Evolutionary conservation across 2,888 invertebrate species (phyloP), one percentile per base, ranked within the genome.

Genomic region (Emmelina monodactyla): DNA sequence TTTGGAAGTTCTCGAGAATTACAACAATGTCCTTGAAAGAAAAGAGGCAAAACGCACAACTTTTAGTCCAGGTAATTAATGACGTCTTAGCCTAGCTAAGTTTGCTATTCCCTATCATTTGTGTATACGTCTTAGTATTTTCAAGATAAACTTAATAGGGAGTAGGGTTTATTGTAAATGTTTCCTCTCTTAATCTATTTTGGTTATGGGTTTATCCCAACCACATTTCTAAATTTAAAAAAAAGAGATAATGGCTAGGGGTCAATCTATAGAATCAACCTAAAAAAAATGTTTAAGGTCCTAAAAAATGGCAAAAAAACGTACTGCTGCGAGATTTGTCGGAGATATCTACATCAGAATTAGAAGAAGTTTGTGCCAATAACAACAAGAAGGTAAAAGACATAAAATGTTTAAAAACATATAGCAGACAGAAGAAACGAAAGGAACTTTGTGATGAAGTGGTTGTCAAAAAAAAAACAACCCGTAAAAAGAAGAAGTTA

Each of bases 21-120:
- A 76, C 40, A 81, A 81, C 43, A 68, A 70, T 58, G 78, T 70
- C 49, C 72, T 81, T 54, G 80, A 73, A 43, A 63, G 79, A 37
- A 79, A 76, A 45, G 67, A 78, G 50, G 71, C 73, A 1, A 78
- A 76, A 50, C 52, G 55, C 14, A 58, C 63, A 19, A 57, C 60
- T 13, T 37, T 53, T 34, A 47, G 43, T 33, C 39, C 63, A 58
- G 71, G 71, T 72, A 63, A 48, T 12, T 29, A 13, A n/a, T n/a
- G n/a, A n/a, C n/a, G n/a, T n/a, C n/a, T n/a, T n/a, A n/a, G n/a
- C n/a, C n/a, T n/a, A n/a, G n/a, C n/a, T n/a, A n/a, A n/a, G n/a
- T n/a, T n/a, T n/a, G n/a, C n/a, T n/a, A n/a, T n/a, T n/a, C n/a
- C n/a, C n/a, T n/a, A n/a, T n/a, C n/a, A n/a, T n/a, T n/a, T n/a